phyloP scores from a whole-genome alignment of 2,113 vertebrate genomes.

The Illadopsis cleaveri region DNA sequence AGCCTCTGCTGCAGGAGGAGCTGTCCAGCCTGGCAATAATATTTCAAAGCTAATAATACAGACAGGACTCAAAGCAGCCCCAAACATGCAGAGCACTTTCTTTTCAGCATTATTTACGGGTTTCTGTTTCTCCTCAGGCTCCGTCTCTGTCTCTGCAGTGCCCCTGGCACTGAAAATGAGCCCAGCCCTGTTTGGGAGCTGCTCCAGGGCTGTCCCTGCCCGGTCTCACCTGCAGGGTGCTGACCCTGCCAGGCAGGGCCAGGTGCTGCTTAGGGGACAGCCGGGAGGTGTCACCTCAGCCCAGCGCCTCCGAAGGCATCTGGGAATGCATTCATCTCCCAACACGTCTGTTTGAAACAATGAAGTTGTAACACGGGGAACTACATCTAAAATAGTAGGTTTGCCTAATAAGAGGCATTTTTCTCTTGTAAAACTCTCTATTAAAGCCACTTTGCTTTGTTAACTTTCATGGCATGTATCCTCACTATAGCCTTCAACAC shows the following conservation, averaged over 20 bases:
- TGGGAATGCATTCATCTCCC: background rate
- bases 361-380: conserved; percentile 47
- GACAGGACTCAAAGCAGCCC: background rate
- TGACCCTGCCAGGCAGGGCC: background rate
- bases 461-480: conserved; percentile 83
- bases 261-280: background rate
- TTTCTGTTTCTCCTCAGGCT: rapidly evolving
- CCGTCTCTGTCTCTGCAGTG: background rate
- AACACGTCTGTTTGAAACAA: background rate
- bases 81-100: background rate
- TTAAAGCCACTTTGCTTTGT: conserved; percentile 77
- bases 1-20: background rate
- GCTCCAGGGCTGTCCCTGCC: background rate
- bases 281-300: background rate
- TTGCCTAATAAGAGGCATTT: conserved; percentile 66
- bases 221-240: rapidly evolving
- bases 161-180: too few relatives aligned
- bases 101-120: rapidly evolving
- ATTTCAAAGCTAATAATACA: background rate
- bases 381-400: background rate
- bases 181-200: rapidly evolving
- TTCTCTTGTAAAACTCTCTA: conserved; percentile 58
- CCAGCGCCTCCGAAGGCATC: background rate
- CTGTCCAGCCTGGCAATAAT: background rate
- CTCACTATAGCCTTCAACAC: conserved; percentile 83